Evolutionary conservation across 2,888 invertebrate genomes (phyloP).

Genomic region (Cantharis rustica): DNA sequence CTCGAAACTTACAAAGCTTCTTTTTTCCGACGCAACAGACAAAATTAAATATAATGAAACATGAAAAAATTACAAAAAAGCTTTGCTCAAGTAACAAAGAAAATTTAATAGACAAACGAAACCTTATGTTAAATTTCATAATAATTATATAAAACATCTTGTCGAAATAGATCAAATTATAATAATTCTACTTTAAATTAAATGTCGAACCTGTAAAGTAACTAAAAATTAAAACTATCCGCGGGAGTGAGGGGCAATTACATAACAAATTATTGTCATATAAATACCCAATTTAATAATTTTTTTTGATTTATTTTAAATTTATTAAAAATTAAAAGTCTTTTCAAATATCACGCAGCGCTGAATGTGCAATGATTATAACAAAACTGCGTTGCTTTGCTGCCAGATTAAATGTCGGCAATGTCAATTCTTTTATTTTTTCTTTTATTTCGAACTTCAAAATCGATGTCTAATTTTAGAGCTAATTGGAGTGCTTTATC

Average conservation of each 20-base stretch:
- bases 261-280: no score
- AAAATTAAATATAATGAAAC: neutral
- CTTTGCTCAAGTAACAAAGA: neutral
- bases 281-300: no score
- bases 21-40: neutral
- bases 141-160: no score
- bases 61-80: neutral
- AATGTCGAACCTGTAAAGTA: no score
- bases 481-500: neutral
- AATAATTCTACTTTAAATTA: no score
- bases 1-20: neutral
- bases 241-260: no score
- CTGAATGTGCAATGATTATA: neutral
- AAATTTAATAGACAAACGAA: neutral
- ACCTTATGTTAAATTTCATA: no score
- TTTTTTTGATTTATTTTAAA: no score
- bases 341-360: neutral
- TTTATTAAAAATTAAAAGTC: neutral
- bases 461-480: neutral
- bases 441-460: neutral
- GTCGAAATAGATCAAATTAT: no score
- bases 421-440: neutral
- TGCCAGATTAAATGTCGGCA: neutral
- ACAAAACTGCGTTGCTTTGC: neutral
- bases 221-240: no score